Percentiles rank a stretch among this genome's conserved stretches.
Conservation (phyloP, 2,888 invertebrate species). For the Oegoconia quadripuncta region DNA sequence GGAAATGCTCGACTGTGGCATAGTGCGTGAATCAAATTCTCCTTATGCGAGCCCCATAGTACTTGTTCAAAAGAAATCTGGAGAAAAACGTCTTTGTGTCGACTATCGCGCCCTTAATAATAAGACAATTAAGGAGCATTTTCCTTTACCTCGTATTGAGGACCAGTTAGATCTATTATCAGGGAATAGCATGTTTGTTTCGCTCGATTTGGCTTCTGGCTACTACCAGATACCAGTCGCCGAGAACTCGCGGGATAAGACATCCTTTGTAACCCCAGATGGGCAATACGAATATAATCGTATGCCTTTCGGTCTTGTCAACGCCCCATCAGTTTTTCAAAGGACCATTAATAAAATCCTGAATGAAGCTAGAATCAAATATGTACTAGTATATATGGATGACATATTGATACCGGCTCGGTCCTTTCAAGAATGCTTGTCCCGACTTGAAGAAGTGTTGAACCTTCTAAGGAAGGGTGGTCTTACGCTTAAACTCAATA, state of each 20-base stretch:
- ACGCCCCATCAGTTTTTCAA: too few species aligned
- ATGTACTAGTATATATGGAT: constrained; percentile 5
- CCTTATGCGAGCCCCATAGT: constrained; percentile 21
- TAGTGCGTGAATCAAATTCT: too few species aligned
- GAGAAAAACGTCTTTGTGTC: constrained; percentile 5
- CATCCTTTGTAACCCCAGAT: too few species aligned
- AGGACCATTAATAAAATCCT: not conserved
- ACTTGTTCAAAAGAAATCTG: constrained; percentile 12
- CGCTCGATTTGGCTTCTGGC: not conserved
- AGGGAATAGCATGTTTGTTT: too few species aligned
- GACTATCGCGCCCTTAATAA: constrained; percentile 17
- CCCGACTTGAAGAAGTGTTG: not conserved
- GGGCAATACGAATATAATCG: too few species aligned
- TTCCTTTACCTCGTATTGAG: constrained; percentile 8
- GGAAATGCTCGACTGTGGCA: constrained; percentile 18
- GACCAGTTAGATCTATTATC: constrained; percentile 4
- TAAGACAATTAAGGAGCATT: constrained; percentile 17
- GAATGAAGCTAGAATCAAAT: not conserved
- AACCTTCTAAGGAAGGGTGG: not conserved
- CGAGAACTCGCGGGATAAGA: not conserved
- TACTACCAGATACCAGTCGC: constrained; percentile 9
- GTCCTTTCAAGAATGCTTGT: not conserved
- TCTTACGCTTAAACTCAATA: not conserved
- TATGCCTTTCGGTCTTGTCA: too few species aligned
- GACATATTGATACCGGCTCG: constrained; percentile 1